These are phyloP conservation scores for Pachymerium ferrugineum DNA, from an alignment of 2,888 invertebrate species.

Conservation along the genomic window DNA sequence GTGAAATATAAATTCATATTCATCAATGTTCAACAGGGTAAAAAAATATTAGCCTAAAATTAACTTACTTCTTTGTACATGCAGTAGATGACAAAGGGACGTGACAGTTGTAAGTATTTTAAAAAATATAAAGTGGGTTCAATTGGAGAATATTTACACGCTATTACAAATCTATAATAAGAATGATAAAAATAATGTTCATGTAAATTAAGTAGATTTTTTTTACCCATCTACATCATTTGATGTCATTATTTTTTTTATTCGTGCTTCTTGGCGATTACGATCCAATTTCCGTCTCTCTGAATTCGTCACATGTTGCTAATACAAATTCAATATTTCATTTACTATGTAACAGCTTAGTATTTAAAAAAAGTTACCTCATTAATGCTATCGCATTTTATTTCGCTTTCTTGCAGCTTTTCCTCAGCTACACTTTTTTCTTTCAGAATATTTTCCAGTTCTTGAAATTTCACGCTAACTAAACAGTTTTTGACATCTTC, in stretches of 20 bases:
- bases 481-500: slow-evolving; percentile 64
- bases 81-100: slow-evolving; percentile 80
- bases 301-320: no score
- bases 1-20: slow-evolving; percentile 38
- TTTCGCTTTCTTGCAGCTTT: slow-evolving; percentile 25
- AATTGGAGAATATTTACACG: slow-evolving; percentile 75
- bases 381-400: background rate
- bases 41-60: background rate
- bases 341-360: no score
- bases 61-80: slow-evolving; percentile 60
- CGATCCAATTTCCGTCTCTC: no score
- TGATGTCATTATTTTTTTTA: background rate
- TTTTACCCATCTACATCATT: background rate
- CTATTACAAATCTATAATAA: slow-evolving; percentile 59
- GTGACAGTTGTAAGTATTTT: slow-evolving; percentile 53
- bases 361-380: background rate
- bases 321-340: no score
- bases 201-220: background rate
- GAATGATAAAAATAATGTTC: background rate
- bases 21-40: background rate
- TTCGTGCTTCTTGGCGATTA: background rate
- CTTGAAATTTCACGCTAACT: slow-evolving; percentile 69
- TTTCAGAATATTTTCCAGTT: slow-evolving; percentile 42
- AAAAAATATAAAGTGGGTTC: slow-evolving; percentile 48
- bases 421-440: background rate